These are phyloP conservation scores for Euzophera pinguis DNA, from an alignment of 2,888 invertebrate genomes.

Conservation along the genomic window DNA sequence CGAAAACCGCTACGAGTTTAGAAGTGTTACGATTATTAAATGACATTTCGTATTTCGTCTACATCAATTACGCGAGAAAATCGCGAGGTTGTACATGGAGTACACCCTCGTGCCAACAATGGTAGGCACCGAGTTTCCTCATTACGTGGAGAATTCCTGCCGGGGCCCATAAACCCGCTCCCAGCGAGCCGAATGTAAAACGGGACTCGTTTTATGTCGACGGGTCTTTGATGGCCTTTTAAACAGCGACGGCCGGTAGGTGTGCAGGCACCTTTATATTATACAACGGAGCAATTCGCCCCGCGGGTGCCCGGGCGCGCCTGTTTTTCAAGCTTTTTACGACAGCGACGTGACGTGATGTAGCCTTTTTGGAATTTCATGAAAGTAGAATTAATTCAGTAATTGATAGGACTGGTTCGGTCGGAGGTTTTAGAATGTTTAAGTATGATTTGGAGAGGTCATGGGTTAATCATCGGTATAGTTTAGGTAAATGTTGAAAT, in stretches of 20 bases:
- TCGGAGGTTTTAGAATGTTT: neutral
- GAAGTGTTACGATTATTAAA: too few relatives aligned
- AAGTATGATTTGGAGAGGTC: neutral
- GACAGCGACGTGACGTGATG: slow-evolving; percentile 12
- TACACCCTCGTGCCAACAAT: too few relatives aligned
- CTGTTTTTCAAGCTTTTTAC: slow-evolving; percentile 16
- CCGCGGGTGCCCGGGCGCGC: slow-evolving; percentile 9
- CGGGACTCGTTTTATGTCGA: slow-evolving; percentile 40
- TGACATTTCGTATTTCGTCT: too few relatives aligned
- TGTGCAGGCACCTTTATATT: neutral
- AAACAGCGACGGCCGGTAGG: slow-evolving; percentile 25
- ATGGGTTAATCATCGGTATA: neutral
- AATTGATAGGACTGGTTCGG: slow-evolving; percentile 6
- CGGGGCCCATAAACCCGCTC: slow-evolving; percentile 35
- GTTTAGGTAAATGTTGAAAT: too few relatives aligned
- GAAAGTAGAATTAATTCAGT: slow-evolving; percentile 14
- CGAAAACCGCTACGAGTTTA: too few relatives aligned
- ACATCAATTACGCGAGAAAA: too few relatives aligned
- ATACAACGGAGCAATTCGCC: slow-evolving; percentile 11
- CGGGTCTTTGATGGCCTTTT: slow-evolving; percentile 42
- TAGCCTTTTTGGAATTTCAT: slow-evolving; percentile 14
- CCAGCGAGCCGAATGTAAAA: slow-evolving; percentile 37
- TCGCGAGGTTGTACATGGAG: too few relatives aligned
- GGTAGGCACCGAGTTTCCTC: slow-evolving; percentile 13
- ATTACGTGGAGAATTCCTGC: slow-evolving; percentile 13